Evolutionary conservation across 2,113 vertebrate genomes (phyloP).

Genomic region (Cavia porcellus): DNA sequence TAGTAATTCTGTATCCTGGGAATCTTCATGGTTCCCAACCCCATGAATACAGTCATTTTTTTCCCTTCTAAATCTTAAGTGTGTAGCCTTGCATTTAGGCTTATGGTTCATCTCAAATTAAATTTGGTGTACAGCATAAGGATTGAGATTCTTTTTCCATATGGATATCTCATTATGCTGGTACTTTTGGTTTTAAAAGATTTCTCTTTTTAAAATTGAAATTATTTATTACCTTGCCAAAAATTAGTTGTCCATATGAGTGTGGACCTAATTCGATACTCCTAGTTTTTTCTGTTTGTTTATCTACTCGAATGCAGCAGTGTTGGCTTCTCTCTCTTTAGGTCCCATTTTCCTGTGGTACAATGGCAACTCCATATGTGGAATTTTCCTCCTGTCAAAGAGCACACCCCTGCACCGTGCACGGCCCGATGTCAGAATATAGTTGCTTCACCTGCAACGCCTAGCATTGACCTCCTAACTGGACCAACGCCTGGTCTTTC

Average conservation of each 20-base stretch:
- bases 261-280: neutral
- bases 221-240: conserved; percentile 58
- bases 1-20: conserved; percentile 31
- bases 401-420: neutral
- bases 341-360: neutral
- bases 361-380: neutral
- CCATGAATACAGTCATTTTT: neutral
- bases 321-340: neutral
- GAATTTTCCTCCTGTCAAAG: neutral
- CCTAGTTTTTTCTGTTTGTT: conserved; percentile 3
- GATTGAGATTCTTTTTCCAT: conserved; percentile 26
- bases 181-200: neutral
- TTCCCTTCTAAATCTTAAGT: conserved; percentile 4
- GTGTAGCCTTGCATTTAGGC: conserved; percentile 16
- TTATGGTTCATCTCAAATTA: conserved; percentile 59
- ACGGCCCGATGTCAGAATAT: neutral
- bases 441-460: neutral
- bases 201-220: conserved; percentile 48
- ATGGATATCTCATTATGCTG: neutral
- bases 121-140: neutral
- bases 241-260: conserved; percentile 27
- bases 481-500: neutral
- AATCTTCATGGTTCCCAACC: conserved; percentile 29
- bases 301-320: neutral
- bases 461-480: neutral